Evolutionary conservation across 2,888 invertebrate species (phyloP), one percentile per base, ranked within the genome.

Genomic region (Diaperis boleti): DNA sequence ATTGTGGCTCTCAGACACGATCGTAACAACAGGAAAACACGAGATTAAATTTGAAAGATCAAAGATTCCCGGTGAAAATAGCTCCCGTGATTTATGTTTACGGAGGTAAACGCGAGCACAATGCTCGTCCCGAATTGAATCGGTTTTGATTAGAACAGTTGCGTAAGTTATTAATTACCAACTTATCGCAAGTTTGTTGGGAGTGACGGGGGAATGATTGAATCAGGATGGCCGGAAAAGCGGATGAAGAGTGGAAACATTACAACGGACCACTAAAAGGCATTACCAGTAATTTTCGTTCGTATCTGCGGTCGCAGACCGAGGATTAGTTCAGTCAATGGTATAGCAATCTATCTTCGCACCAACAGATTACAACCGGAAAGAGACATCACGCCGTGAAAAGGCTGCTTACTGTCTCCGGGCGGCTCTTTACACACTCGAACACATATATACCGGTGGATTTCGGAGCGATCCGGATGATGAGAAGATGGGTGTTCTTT

Each of bases 261-360:
- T 67, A 60, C 59, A 33, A 45, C 22, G 41, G 49, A 70, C 66
- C 65, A 69, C 65, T 71, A 74, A 68, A 72, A 72, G 69, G 72
- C 69, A 74, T 75, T 74, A 74, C 73, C 66, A 69, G 76, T 72
- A 75, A 75, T 76, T 78, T 76, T 76, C 74, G 72, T 74, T 73
- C 76, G 74, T 77, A 77, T 76, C 76, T 76, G 72, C 71, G 73
- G 69, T 68, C 67, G 72, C 74, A 75, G 71, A 73, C 72, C 68
- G 67, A 67, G 76, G 77, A 78, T 79, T 79, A 78, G 76, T 74
- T 71, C 77, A 74, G 76, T 79, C 77, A 76, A 78, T 78, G 73
- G 75, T 74, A 72, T 68, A 71, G 78, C 76, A 77, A 79, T 79
- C 77, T 77, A 79, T 79, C 79, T 78, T 79, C 72, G 66, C 76